Conservation (phyloP, 2,888 invertebrate genomes). For the Neuroscelio doddi region DNA sequence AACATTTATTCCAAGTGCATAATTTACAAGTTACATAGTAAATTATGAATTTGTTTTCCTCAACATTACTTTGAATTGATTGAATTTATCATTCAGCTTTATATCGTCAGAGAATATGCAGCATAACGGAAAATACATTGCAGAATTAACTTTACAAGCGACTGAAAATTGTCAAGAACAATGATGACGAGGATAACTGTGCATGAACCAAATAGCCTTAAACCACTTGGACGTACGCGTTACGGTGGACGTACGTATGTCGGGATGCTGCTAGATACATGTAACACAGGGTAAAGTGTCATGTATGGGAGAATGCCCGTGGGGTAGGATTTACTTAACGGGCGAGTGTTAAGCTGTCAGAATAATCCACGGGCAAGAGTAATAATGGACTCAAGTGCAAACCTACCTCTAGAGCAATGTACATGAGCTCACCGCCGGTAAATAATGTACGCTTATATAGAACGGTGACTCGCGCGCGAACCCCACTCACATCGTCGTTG, state of each 20-base stretch:
- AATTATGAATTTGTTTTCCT: too few relatives aligned
- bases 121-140: slow-evolving; percentile 13
- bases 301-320: slow-evolving; percentile 47
- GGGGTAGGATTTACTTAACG: slow-evolving; percentile 65
- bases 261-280: slow-evolving; percentile 17
- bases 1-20: too few relatives aligned
- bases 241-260: slow-evolving; percentile 22
- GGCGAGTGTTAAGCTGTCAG: slow-evolving; percentile 65
- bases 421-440: slow-evolving; percentile 45
- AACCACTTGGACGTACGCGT: slow-evolving; percentile 22
- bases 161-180: slow-evolving; percentile 41
- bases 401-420: slow-evolving; percentile 52
- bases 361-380: slow-evolving; percentile 62
- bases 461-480: slow-evolving; percentile 39
- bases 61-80: too few relatives aligned
- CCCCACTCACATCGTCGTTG: slow-evolving; percentile 27
- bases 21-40: too few relatives aligned
- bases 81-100: too few relatives aligned
- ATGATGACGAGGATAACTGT: slow-evolving; percentile 45
- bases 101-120: slow-evolving; percentile 1
- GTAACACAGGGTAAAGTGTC: slow-evolving; percentile 36
- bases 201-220: slow-evolving; percentile 26
- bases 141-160: slow-evolving; percentile 1
- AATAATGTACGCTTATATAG: slow-evolving; percentile 58
- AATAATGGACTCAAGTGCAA: slow-evolving; percentile 63